Evolutionary conservation across 2,888 invertebrate genomes (phyloP).

Genomic region (Trisateles emortualis): DNA sequence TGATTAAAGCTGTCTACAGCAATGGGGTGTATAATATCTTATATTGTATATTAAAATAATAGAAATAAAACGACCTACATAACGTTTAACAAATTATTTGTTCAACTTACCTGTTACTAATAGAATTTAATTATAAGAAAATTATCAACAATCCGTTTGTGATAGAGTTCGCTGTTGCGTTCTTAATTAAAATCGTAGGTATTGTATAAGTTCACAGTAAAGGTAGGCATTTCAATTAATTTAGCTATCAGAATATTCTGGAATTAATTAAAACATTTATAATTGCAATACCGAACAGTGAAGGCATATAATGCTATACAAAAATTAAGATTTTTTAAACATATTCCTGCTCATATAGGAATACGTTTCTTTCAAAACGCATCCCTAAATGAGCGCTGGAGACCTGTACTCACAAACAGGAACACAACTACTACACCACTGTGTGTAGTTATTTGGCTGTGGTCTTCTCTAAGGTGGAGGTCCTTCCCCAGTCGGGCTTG

Average conservation of each 20-base stretch:
- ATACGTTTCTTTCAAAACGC: no score
- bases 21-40: constrained; percentile 40
- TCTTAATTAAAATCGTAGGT: constrained; percentile 32
- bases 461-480: no score
- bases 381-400: no score
- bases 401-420: no score
- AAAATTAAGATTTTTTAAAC: no score
- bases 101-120: background rate
- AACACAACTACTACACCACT: no score
- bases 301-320: no score
- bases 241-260: constrained; percentile 19
- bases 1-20: constrained; percentile 41
- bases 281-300: background rate
- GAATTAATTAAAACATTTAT: constrained; percentile 20
- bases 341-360: no score
- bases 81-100: background rate
- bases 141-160: constrained; percentile 15
- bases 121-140: background rate
- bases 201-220: constrained; percentile 14
- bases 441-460: no score
- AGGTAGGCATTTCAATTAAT: constrained; percentile 39
- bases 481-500: no score
- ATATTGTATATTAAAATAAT: no score
- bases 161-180: constrained; percentile 19
- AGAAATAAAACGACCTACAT: no score